These are phyloP conservation scores for Amphiura filiformis DNA, from an alignment of 35 echinoderm and acorn worm species.

Conservation along the genomic window DNA sequence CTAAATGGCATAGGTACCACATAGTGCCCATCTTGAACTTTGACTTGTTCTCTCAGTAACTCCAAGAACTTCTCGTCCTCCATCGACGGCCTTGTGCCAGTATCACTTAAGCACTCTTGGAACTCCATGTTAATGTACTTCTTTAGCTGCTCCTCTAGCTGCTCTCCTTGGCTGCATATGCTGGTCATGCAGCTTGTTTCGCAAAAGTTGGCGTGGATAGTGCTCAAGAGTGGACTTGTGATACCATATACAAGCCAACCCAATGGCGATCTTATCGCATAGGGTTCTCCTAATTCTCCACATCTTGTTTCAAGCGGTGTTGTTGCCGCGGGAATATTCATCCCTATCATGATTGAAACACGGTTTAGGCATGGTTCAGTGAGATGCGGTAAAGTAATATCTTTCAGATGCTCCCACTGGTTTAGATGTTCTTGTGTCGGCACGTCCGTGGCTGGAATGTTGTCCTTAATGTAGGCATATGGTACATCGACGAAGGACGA, in stretches of 20 bases:
- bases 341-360: no score
- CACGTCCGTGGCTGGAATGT: slow-evolving; percentile 25
- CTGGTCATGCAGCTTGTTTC: background rate
- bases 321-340: no score
- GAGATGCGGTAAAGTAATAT: slow-evolving; percentile 13
- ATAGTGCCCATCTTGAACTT: slow-evolving; percentile 21
- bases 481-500: slow-evolving; percentile 34
- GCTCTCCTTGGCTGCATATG: background rate
- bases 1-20: slow-evolving; percentile 1
- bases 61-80: slow-evolving; percentile 35
- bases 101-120: background rate
- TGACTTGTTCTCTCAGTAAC: slow-evolving; percentile 19
- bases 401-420: slow-evolving; percentile 14
- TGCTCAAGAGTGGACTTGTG: background rate
- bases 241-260: slow-evolving; percentile 56
- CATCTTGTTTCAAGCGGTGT: no score
- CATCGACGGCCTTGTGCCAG: background rate
- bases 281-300: no score
- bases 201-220: background rate
- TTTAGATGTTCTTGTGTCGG: slow-evolving; percentile 37
- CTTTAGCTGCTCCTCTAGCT: slow-evolving; percentile 1
- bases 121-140: slow-evolving; percentile 12
- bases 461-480: slow-evolving; percentile 36
- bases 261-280: background rate
- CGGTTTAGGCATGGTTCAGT: background rate